phyloP scores from a whole-genome alignment of 1,140 invertebrate genomes.

The Samia ricini region DNA sequence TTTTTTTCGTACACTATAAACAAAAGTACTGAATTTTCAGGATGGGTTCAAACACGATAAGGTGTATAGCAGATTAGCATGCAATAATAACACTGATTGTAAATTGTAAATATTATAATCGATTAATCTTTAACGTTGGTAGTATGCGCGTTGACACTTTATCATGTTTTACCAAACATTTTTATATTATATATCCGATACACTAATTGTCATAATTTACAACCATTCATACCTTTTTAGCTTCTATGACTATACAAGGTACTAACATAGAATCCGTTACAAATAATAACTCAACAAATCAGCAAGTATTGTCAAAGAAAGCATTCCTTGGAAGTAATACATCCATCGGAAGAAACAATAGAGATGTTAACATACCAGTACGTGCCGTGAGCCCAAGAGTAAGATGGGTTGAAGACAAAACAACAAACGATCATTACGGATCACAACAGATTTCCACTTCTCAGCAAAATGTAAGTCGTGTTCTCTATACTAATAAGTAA shows the following conservation, averaged over 20 bases:
- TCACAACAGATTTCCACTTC: constrained; percentile 61
- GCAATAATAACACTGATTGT: constrained; percentile 46
- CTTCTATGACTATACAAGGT: constrained; percentile 77
- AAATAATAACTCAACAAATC: constrained; percentile 60
- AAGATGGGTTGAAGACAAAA: constrained; percentile 72
- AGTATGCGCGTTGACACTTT: constrained; percentile 51
- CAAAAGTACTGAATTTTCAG: constrained; percentile 26
- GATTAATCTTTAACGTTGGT: constrained; percentile 46
- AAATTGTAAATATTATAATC: constrained; percentile 22
- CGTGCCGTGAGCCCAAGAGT: constrained; percentile 74
- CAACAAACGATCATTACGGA: constrained; percentile 49
- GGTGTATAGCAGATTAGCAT: constrained; percentile 53
- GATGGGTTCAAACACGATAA: constrained; percentile 62
- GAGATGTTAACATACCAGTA: constrained; percentile 73
- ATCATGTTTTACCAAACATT: constrained; percentile 54
- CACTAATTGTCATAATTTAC: background rate
- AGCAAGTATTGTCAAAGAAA: constrained; percentile 73
- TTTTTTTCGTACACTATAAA: constrained; percentile 43
- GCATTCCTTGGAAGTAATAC: constrained; percentile 74
- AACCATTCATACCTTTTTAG: constrained; percentile 42
- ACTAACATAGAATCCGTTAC: constrained; percentile 61
- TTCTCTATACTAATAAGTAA: too few species aligned
- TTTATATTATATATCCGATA: background rate
- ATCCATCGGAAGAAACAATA: constrained; percentile 64
- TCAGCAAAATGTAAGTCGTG: constrained; percentile 69